Percentiles rank a stretch among this genome's conserved stretches.
phyloP scores from a whole-genome alignment of 2,113 vertebrate species.

The Lycocorax pyrrhopterus region DNA sequence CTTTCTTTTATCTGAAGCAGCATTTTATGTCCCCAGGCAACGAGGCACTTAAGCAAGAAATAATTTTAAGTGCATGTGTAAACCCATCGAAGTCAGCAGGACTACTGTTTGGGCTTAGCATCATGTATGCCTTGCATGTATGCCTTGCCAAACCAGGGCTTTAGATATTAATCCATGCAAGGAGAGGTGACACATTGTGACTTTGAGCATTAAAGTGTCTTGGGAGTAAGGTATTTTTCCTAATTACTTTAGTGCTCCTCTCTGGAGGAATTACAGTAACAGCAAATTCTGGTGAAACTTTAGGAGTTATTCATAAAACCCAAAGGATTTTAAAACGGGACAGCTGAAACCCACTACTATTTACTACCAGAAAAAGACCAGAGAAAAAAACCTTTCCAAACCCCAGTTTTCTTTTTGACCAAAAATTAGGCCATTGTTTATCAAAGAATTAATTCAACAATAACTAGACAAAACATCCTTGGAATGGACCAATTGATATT shows the following conservation, averaged over 20 bases:
- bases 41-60: not conserved
- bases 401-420: not conserved
- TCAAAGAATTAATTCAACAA: slow-evolving; percentile 2
- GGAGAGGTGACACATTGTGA: not conserved
- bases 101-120: not conserved
- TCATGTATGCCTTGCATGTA: too few relatives aligned
- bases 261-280: not conserved
- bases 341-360: not conserved
- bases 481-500: slow-evolving; percentile 20
- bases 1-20: not conserved
- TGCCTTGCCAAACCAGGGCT: not conserved
- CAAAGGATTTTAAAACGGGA: not conserved
- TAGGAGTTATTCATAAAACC: not conserved
- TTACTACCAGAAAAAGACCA: not conserved
- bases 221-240: not conserved
- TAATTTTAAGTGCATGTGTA: not conserved
- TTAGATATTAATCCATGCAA: not conserved
- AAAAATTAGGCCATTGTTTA: not conserved
- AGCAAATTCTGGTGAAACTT: not conserved
- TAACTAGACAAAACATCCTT: slow-evolving; percentile 26
- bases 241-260: not conserved
- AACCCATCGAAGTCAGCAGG: not conserved
- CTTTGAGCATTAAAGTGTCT: not conserved
- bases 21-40: not conserved
- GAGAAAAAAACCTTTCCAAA: not conserved